A percentile compares a stretch with the other conserved stretches of the same genome.
These are phyloP conservation scores for Drosophila prolongata DNA, from an alignment of 2,888 invertebrate species.

Conservation along the genomic window DNA sequence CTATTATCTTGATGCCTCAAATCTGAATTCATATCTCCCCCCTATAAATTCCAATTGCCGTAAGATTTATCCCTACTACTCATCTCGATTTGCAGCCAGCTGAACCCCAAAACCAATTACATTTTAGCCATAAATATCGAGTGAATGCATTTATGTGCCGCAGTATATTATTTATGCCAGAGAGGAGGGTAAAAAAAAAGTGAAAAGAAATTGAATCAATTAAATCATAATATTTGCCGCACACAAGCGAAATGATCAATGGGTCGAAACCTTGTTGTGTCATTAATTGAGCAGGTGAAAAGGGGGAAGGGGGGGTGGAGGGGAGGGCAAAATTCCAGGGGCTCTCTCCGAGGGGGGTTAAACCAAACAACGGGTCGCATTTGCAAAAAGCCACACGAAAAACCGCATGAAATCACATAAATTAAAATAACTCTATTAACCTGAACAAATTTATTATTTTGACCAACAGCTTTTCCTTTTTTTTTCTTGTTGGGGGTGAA, in stretches of 20 bases:
- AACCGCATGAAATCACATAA: slow-evolving; percentile 80
- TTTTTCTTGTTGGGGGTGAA: neutral
- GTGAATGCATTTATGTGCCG: neutral
- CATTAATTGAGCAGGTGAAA: slow-evolving; percentile 30
- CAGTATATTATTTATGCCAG: slow-evolving; percentile 8
- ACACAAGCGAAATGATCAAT: slow-evolving; percentile 25
- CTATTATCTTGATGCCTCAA: neutral
- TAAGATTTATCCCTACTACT: neutral
- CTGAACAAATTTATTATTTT: slow-evolving; percentile 83
- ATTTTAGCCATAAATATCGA: slow-evolving; percentile 6
- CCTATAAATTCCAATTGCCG: slow-evolving; percentile 3
- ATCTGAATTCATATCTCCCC: neutral
- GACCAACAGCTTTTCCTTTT: slow-evolving; percentile 57
- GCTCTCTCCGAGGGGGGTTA: neutral
- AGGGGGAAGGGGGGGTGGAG: neutral
- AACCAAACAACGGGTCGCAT: slow-evolving; percentile 62
- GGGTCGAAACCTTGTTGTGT: slow-evolving; percentile 33
- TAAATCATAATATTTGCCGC: slow-evolving; percentile 39
- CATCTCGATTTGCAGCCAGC: slow-evolving; percentile 11
- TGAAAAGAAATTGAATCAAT: slow-evolving; percentile 31
- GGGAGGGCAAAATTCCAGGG: neutral
- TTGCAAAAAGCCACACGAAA: slow-evolving; percentile 75
- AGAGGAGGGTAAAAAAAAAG: neutral
- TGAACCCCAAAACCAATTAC: slow-evolving; percentile 13
- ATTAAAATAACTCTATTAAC: slow-evolving; percentile 83